These are phyloP conservation scores for Tenthredo notha DNA, from an alignment of 2,888 invertebrate genomes.

Conservation along the genomic window DNA sequence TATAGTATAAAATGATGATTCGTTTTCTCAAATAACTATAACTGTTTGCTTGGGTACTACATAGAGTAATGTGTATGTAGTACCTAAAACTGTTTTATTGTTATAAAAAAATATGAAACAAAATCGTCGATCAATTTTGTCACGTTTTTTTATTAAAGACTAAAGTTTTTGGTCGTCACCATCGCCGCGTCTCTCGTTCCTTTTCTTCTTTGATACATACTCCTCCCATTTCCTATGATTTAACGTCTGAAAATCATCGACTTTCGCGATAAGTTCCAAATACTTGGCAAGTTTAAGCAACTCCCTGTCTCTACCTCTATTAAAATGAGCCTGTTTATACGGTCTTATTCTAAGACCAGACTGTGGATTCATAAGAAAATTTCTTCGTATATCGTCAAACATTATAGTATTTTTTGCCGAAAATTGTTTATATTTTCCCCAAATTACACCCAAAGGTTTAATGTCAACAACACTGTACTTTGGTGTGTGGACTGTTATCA, in stretches of 20 bases:
- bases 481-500: constrained; percentile 96
- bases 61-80: neutral
- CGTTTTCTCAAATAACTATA: neutral
- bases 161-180: constrained; percentile 61
- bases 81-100: neutral
- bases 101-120: constrained; percentile 29
- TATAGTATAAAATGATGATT: constrained; percentile 25
- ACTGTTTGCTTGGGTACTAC: neutral
- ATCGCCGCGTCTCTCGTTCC: constrained; percentile 63
- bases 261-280: constrained; percentile 89
- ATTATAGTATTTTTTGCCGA: constrained; percentile 96
- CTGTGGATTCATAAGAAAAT: constrained; percentile 98
- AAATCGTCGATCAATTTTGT: constrained; percentile 33
- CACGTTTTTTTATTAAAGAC: constrained; percentile 54
- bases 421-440: constrained; percentile 96
- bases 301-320: constrained; percentile 91
- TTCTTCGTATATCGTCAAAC: constrained; percentile 97
- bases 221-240: constrained; percentile 97
- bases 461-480: constrained; percentile 96
- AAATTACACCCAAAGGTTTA: constrained; percentile 97
- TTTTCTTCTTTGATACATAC: constrained; percentile 81
- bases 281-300: constrained; percentile 90
- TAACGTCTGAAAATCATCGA: constrained; percentile 90
- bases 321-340: constrained; percentile 94
- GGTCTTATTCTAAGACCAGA: constrained; percentile 94